phyloP scores from a whole-genome alignment of 2,113 vertebrate genomes.

The Phainopepla nitens region DNA sequence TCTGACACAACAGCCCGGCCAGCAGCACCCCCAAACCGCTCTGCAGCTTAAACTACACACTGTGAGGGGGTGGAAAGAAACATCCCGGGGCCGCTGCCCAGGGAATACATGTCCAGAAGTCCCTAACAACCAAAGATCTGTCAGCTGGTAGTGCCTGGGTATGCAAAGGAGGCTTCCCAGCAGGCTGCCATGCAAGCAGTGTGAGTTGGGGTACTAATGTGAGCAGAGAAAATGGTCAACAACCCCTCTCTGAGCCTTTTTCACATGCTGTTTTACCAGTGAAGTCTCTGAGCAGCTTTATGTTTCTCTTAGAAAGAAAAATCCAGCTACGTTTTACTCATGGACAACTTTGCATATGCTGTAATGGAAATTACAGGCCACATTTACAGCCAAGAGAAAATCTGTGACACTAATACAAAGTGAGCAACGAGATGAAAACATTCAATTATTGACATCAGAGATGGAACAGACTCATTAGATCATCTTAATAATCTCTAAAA shows the following conservation, averaged over 20 bases:
- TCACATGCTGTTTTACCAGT: neutral
- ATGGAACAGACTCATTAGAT: neutral
- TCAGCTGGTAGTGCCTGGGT: neutral
- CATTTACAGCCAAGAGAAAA: neutral
- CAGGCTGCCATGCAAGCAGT: neutral
- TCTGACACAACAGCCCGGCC: fast-evolving
- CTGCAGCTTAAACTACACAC: neutral
- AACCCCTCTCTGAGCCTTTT: neutral
- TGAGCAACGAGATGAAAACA: neutral
- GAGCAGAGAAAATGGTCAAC: neutral
- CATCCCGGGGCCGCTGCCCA: neutral
- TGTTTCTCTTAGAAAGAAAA: neutral
- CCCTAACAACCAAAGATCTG: neutral
- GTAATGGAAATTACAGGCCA: neutral
- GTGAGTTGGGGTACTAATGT: neutral
- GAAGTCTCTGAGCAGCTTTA: neutral
- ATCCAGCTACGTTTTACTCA: neutral
- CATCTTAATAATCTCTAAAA: neutral
- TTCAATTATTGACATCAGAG: neutral
- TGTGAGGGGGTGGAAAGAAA: neutral
- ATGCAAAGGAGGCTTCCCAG: neutral
- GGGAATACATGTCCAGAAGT: neutral
- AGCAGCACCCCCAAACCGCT: neutral
- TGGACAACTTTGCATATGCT: neutral
- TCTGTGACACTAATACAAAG: neutral